A percentile compares a stretch with the other conserved stretches of the same genome.
Evolutionary conservation across 2,888 invertebrate species (phyloP).

Genomic region (Yponomeuta sedellus): DNA sequence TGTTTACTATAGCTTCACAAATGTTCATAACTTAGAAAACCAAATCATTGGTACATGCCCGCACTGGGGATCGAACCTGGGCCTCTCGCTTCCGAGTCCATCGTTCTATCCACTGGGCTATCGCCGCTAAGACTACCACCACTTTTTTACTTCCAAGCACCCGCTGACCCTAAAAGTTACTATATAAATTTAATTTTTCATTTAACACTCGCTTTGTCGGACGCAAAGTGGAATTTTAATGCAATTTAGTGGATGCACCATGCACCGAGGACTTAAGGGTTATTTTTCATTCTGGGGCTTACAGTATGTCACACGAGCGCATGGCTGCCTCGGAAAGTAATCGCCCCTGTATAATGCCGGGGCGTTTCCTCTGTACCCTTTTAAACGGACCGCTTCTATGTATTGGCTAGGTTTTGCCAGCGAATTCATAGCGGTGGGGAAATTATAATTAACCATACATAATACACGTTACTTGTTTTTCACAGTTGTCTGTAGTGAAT

Average conservation of each 20-base stretch:
- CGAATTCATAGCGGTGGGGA: neutral
- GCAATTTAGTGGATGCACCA: constrained; percentile 47
- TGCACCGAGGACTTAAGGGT: constrained; percentile 25
- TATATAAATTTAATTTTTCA: constrained; percentile 42
- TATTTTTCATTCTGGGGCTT: constrained; percentile 30
- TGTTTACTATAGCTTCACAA: too few relatives aligned
- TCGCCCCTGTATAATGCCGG: constrained; percentile 3
- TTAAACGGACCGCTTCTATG: neutral
- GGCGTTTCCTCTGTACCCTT: neutral
- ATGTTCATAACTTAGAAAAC: too few relatives aligned
- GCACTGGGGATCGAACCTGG: too few relatives aligned
- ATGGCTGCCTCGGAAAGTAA: constrained; percentile 10
- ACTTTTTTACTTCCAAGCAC: neutral
- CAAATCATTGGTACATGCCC: too few relatives aligned
- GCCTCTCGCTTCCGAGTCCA: too few relatives aligned
- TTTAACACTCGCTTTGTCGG: constrained; percentile 32
- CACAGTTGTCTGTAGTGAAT: too few relatives aligned
- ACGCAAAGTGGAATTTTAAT: constrained; percentile 56
- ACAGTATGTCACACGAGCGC: constrained; percentile 17
- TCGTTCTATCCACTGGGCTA: too few relatives aligned
- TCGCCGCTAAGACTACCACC: too few relatives aligned
- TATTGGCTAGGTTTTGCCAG: neutral
- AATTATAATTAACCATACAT: too few relatives aligned
- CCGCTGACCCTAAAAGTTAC: constrained; percentile 4
- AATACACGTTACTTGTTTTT: too few relatives aligned